Conservation (phyloP, 2,888 invertebrate genomes). For the Hydriomena furcata region DNA sequence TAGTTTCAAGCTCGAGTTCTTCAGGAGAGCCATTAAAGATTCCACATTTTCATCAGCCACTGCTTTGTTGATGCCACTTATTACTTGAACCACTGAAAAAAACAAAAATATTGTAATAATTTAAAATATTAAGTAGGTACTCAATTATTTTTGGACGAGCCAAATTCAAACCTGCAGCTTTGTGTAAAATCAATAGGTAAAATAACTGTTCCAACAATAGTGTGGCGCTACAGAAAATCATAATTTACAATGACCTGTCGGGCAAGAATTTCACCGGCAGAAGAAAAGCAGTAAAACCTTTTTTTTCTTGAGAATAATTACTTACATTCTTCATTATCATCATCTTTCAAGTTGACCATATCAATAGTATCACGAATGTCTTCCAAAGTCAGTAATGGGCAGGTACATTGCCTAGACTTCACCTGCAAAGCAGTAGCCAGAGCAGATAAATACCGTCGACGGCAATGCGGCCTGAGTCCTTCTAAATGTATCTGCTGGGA, state of each 20-base stretch:
- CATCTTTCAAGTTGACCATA: conserved; percentile 85
- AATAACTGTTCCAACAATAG: no score
- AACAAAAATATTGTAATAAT: conserved; percentile 10
- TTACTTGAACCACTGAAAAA: conserved; percentile 80
- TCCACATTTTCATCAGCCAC: conserved; percentile 80
- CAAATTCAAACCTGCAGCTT: no score
- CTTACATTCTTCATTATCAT: conserved; percentile 83
- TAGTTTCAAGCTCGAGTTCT: conserved; percentile 73
- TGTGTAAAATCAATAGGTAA: no score
- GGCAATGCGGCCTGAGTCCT: conserved; percentile 79
- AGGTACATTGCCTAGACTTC: conserved; percentile 75
- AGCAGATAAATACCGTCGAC: conserved; percentile 80
- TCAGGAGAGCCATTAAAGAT: conserved; percentile 73
- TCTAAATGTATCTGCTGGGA: conserved; percentile 76
- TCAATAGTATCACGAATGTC: conserved; percentile 87
- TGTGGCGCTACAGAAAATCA: no score
- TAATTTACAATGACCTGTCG: no score
- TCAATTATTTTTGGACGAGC: no score
- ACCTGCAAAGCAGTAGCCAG: conserved; percentile 72
- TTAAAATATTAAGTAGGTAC: no score
- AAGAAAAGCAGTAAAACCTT: no score
- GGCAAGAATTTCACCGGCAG: no score
- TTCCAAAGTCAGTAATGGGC: conserved; percentile 85
- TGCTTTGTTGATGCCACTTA: conserved; percentile 84
- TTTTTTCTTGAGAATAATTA: neutral